Evolutionary conservation across 2,113 vertebrate genomes (phyloP).

Genomic region (Hippocampus guttulatus): DNA sequence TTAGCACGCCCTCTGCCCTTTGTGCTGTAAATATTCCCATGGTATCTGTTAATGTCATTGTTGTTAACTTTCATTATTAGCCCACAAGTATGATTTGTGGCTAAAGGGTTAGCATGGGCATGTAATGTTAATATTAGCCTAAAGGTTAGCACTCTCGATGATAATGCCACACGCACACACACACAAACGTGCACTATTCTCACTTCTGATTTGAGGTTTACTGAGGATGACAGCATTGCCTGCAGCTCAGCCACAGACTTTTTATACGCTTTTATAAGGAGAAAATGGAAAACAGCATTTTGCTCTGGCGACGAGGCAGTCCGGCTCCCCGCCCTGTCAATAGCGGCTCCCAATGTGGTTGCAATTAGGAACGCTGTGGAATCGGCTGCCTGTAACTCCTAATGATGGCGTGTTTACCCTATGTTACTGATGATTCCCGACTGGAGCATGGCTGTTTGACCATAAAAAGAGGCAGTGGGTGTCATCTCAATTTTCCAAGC

Average conservation of each 20-base stretch:
- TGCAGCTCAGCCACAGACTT: conserved; percentile 65
- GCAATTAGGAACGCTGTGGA: conserved; percentile 62
- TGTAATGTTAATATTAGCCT: conserved; percentile 73
- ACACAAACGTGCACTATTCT: conserved; percentile 54
- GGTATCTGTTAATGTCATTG: conserved; percentile 71
- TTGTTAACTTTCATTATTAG: conserved; percentile 72
- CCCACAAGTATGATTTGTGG: conserved; percentile 67
- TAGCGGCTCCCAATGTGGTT: conserved; percentile 63
- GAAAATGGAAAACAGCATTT: conserved; percentile 66
- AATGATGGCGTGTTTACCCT: conserved; percentile 63
- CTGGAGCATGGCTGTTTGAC: conserved; percentile 34
- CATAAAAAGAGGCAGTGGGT: conserved; percentile 31
- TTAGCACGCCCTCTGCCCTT: conserved; percentile 41
- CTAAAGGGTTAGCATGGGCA: conserved; percentile 66
- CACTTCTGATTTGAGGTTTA: conserved; percentile 69
- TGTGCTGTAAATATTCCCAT: conserved; percentile 62
- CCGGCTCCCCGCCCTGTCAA: conserved; percentile 62
- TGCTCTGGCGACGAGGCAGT: conserved; percentile 41
- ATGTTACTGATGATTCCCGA: conserved; percentile 42
- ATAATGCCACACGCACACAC: conserved; percentile 48
- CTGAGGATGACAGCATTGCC: conserved; percentile 66
- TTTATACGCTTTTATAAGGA: conserved; percentile 67
- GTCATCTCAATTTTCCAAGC: conserved; percentile 32
- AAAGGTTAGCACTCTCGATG: conserved; percentile 54
- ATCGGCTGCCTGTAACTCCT: conserved; percentile 60